Percentiles rank a stretch among this genome's conserved stretches.
phyloP scores from a whole-genome alignment of 2,888 invertebrate species.

The Nephrotoma appendiculata region DNA sequence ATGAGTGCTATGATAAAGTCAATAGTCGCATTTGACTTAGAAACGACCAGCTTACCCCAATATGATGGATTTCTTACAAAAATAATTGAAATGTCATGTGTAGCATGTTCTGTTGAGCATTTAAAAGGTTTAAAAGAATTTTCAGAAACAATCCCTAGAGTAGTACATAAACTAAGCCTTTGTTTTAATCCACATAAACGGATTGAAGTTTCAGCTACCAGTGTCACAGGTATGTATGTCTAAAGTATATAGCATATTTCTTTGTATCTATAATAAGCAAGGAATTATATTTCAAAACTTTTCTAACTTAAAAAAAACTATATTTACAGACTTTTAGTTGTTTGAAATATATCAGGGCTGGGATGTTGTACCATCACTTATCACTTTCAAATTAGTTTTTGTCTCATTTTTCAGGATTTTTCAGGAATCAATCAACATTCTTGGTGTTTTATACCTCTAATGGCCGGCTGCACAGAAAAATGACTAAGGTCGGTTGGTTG shows the following conservation, averaged over 20 bases:
- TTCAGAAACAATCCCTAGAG: slow-evolving; percentile 39
- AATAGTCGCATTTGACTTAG: slow-evolving; percentile 56
- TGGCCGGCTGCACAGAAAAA: too few relatives aligned
- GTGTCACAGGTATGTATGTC: slow-evolving; percentile 35
- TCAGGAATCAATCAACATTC: too few relatives aligned
- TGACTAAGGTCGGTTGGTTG: too few relatives aligned
- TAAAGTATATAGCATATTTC: not conserved
- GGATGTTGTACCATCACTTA: too few relatives aligned
- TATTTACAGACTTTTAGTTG: too few relatives aligned
- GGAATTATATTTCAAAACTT: too few relatives aligned
- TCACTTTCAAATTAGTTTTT: too few relatives aligned
- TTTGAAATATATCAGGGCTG: too few relatives aligned
- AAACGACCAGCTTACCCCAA: slow-evolving; percentile 50
- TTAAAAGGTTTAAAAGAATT: slow-evolving; percentile 21
- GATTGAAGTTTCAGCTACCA: slow-evolving; percentile 18
- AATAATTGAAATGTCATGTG: slow-evolving; percentile 56
- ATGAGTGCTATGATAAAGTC: slow-evolving; percentile 25
- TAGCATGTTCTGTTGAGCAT: slow-evolving; percentile 44
- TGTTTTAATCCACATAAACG: slow-evolving; percentile 50
- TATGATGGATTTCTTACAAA: slow-evolving; percentile 37
- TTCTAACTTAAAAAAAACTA: too few relatives aligned
- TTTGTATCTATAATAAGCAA: not conserved
- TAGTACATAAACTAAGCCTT: slow-evolving; percentile 53
- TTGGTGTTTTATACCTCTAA: too few relatives aligned
- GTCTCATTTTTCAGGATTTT: too few relatives aligned